Evolutionary conservation across 2,888 invertebrate species (phyloP).

Genomic region (Mythimna pallens): DNA sequence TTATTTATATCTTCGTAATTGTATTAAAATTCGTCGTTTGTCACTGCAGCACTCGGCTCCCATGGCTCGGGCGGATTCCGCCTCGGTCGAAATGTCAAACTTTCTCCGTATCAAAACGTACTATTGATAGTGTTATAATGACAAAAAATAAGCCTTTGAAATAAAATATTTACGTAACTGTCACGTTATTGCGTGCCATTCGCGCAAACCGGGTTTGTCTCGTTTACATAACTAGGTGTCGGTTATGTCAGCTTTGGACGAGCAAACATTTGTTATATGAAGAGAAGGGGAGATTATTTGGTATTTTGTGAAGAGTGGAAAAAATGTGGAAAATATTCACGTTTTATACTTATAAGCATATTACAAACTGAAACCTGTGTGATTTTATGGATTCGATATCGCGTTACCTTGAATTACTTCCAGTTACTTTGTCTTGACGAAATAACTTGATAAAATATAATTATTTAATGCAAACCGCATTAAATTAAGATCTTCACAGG

Average conservation of each 20-base stretch:
- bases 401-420: neutral
- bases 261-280: conserved; percentile 38
- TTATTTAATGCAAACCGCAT: neutral
- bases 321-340: neutral
- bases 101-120: too few relatives aligned
- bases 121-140: too few relatives aligned
- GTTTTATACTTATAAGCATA: neutral
- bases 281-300: conserved; percentile 23
- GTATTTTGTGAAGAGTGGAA: neutral
- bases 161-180: conserved; percentile 55
- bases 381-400: neutral
- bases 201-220: conserved; percentile 11
- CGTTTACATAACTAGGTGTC: conserved; percentile 39
- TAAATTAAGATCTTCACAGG: neutral
- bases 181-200: conserved; percentile 49
- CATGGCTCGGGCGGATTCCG: too few relatives aligned
- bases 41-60: too few relatives aligned
- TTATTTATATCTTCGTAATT: too few relatives aligned
- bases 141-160: conserved; percentile 34
- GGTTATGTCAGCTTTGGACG: conserved; percentile 43
- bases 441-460: neutral
- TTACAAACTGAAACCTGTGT: neutral
- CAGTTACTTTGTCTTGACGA: too few relatives aligned
- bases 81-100: too few relatives aligned
- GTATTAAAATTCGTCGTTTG: too few relatives aligned